phyloP scores from a whole-genome alignment of 1,140 invertebrate genomes.

The Euura saliciscinereae region DNA sequence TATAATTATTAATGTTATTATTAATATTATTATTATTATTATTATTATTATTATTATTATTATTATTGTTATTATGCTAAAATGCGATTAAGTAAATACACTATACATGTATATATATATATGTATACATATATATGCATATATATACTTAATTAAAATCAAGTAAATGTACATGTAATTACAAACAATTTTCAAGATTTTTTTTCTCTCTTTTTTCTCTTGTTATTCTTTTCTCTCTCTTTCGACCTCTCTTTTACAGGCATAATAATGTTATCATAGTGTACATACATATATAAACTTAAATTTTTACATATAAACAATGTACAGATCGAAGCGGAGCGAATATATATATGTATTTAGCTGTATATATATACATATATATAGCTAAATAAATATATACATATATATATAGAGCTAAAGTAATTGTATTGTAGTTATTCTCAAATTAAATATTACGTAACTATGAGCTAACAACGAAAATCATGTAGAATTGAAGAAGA shows the following conservation, averaged over 20 bases:
- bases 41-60: slow-evolving; percentile 2
- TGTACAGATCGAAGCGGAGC: neutral
- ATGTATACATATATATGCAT: too few relatives aligned
- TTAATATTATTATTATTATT: slow-evolving; percentile 11
- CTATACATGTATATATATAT: neutral
- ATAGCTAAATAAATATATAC: neutral
- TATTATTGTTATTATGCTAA: neutral
- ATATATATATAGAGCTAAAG: neutral
- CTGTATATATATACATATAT: neutral
- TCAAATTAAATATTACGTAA: too few relatives aligned
- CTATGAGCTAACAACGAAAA: too few relatives aligned
- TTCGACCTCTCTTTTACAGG: neutral
- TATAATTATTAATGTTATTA: neutral
- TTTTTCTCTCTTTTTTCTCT: neutral
- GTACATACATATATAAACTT: neutral
- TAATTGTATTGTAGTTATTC: too few relatives aligned
- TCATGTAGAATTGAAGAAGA: neutral
- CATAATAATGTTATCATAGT: neutral
- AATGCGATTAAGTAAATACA: slow-evolving; percentile 4
- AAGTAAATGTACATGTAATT: slow-evolving; percentile 4
- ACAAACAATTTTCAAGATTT: slow-evolving; percentile 5
- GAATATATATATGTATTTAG: neutral
- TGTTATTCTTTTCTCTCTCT: neutral
- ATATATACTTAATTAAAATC: neutral
- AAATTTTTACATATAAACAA: slow-evolving; percentile 8